Evolutionary conservation across 2,888 invertebrate genomes (phyloP).

Genomic region (Cryptocephalus primarius): DNA sequence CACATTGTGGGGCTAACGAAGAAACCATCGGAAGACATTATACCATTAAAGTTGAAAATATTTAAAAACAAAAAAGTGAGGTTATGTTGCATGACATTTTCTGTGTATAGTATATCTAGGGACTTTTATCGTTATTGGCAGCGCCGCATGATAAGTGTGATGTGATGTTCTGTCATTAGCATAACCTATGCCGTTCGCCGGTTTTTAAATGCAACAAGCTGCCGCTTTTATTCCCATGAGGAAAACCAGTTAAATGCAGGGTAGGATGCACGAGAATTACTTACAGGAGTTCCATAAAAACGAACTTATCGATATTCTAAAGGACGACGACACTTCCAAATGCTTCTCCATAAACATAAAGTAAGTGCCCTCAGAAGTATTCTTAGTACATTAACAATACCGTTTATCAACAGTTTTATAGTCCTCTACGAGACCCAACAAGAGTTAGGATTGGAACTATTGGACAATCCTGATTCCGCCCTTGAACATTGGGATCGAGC

Average conservation of each 20-base stretch:
- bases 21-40: no score
- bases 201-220: no score
- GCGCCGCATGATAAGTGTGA: no score
- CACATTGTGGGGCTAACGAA: no score
- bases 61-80: not conserved
- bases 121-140: no score
- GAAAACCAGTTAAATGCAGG: no score
- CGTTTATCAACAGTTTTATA: conserved; percentile 49
- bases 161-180: no score
- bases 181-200: no score
- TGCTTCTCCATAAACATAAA: conserved; percentile 59
- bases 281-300: conserved; percentile 47
- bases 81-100: no score
- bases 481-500: conserved; percentile 53
- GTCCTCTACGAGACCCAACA: conserved; percentile 58
- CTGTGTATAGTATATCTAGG: no score
- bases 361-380: conserved; percentile 36
- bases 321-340: conserved; percentile 45
- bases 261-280: conserved; percentile 33
- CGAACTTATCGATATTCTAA: conserved; percentile 52
- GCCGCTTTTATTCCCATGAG: no score
- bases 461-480: conserved; percentile 51
- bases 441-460: conserved; percentile 54
- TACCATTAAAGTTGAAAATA: no score
- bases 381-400: conserved; percentile 1